A percentile compares a stretch with the other conserved stretches of the same genome.
Conservation (phyloP, 2,888 invertebrate species). For the Limnephilus marmoratus region DNA sequence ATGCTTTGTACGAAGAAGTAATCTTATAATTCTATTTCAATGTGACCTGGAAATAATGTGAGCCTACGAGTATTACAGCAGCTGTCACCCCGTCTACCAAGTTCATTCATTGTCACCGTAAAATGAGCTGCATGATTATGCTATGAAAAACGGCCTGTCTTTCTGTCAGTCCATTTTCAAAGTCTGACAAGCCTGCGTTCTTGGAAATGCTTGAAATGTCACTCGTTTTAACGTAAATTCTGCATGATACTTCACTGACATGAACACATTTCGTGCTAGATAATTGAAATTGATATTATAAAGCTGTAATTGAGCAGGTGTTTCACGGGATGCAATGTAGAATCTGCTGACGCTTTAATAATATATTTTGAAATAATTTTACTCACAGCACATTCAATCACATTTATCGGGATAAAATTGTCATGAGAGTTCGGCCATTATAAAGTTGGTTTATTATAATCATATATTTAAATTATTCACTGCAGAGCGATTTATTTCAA, state of each 20-base stretch:
- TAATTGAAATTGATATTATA: neutral
- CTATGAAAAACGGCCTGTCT: neutral
- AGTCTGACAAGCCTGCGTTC: neutral
- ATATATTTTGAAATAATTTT: neutral
- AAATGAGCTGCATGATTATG: neutral
- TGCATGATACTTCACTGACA: neutral
- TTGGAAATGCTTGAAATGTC: neutral
- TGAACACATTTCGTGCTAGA: neutral
- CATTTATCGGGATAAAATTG: neutral
- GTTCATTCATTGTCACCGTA: constrained; percentile 9
- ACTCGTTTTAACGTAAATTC: neutral
- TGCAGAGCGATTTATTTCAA: neutral
- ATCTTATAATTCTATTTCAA: neutral
- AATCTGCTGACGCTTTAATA: neutral
- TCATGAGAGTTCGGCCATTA: neutral
- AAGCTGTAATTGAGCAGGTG: neutral
- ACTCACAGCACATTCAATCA: neutral
- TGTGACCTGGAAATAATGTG: neutral
- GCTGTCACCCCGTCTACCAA: neutral
- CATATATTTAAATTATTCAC: neutral
- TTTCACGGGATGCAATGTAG: neutral
- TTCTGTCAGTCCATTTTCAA: neutral
- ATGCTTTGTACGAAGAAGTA: neutral
- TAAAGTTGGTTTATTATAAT: neutral
- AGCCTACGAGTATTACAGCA: neutral